These are phyloP conservation scores for Trididemnum clinides DNA, from an alignment of 23 tunicate genomes.

Conservation along the genomic window DNA sequence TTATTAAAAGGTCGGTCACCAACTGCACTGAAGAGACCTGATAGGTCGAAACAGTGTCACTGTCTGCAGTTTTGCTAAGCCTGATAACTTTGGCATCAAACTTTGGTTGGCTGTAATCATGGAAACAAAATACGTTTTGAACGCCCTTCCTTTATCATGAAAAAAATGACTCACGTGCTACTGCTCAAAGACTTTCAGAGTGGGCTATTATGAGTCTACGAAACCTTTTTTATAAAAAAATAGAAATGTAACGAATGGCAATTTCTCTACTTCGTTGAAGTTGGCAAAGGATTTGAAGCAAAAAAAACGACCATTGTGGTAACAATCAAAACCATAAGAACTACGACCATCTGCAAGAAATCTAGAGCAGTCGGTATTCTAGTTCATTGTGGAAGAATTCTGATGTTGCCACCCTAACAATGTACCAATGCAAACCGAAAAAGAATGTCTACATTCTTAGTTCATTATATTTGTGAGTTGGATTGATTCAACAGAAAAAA, in stretches of 20 bases:
- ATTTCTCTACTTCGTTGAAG: neutral
- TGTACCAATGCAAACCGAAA: neutral
- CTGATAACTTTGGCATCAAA: neutral
- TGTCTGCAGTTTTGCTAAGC: too few species aligned
- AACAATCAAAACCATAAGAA: neutral
- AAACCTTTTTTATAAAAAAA: neutral
- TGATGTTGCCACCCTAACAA: neutral
- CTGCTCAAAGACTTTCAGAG: neutral
- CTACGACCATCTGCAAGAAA: neutral
- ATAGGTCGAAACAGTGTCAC: too few species aligned
- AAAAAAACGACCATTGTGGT: neutral
- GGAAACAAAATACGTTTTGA: neutral
- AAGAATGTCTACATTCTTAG: neutral
- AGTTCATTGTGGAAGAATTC: neutral
- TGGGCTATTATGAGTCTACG: neutral
- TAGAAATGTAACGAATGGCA: constrained; percentile 1
- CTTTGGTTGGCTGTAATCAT: neutral
- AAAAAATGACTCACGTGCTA: neutral
- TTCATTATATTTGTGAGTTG: neutral
- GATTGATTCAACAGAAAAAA: neutral
- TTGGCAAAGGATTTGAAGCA: too few species aligned
- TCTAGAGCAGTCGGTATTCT: neutral
- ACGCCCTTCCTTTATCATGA: neutral
- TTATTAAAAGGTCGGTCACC: too few species aligned
- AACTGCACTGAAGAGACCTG: too few species aligned